Conservation (phyloP, 2,113 vertebrate genomes). For the Phasianus colchicus region DNA sequence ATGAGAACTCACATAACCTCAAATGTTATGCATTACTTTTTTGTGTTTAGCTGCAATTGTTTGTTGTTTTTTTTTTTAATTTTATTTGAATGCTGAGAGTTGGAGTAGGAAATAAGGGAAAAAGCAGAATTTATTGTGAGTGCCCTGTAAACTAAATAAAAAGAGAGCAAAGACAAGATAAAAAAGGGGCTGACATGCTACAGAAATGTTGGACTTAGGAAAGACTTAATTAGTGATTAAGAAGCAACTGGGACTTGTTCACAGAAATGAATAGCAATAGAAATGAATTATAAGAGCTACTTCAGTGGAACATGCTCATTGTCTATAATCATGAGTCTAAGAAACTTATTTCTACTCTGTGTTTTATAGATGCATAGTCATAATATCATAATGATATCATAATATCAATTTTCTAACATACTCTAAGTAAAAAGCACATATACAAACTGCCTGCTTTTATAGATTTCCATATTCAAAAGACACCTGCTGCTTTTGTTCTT, state of each 20-base stretch:
- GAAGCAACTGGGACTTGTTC: not conserved
- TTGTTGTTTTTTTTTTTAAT: not conserved
- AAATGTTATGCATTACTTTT: not conserved
- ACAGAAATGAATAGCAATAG: not conserved
- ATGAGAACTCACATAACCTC: not conserved
- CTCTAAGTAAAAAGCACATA: not conserved
- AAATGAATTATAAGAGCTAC: not conserved
- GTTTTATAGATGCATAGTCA: not conserved
- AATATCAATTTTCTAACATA: not conserved
- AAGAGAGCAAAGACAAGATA: not conserved
- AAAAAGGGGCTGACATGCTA: not conserved
- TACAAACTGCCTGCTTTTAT: not conserved
- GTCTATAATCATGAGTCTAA: not conserved
- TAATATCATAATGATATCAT: not conserved
- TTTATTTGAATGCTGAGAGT: not conserved
- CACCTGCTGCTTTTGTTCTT: not conserved
- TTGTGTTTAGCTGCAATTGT: not conserved
- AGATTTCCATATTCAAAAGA: not conserved
- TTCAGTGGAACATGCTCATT: not conserved
- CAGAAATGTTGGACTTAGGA: not conserved
- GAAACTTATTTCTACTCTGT: not conserved
- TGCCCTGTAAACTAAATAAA: not conserved
- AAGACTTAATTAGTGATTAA: not conserved
- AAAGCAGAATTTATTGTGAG: not conserved
- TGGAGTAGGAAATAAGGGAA: not conserved